Evolutionary conservation across 2,888 invertebrate species (phyloP), one percentile per base, ranked within the genome.

Genomic region (Drosophila cognata): DNA sequence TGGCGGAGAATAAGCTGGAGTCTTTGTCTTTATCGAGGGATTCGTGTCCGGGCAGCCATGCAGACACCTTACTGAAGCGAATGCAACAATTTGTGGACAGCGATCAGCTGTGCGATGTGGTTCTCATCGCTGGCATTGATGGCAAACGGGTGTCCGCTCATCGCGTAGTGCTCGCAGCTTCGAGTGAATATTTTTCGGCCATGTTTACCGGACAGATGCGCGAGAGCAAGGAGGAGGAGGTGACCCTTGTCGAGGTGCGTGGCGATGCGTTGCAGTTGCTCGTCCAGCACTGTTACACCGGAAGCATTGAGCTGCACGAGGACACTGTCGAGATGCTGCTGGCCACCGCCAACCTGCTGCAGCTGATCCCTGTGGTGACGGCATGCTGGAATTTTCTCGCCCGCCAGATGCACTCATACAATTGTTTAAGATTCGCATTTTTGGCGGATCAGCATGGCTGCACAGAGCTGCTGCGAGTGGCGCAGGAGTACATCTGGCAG

Each of bases 381-480:
- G 98, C 98, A 36, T 98, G 98, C 92, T 98, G 98, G 89, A 95
- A 95, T 89, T 99, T 98, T 93, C 94, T 99, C 61, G 96, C 96
- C 89, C 97, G 97, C 89, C 98, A 98, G 92, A 73, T 93, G 25
- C 91, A 91, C 93, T 98, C 98, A 0, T 98, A 98, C 88, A 99
- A 99, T 93, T 98, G 98, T 93, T 95, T 99, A 78, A 98, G 98
- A 28, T 98, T 99, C 91, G 95, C 97, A 72, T 95, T 98, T 92
- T 98, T 98, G 94, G 98, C 98, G 51, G 98, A 98, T 91, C 96
- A 97, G 84, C 98, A 98, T 93, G 96, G 97, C 60, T 98, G 98
- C 93, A 94, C 95, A 76, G 95, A 96, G 83, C 94, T 99, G 82
- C 95, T 97, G 81, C 95, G 96, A 90, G 95, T 96, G 89, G 97